phyloP scores from a whole-genome alignment of 1,140 invertebrate species.

The Phymorhynchus buccinoides region DNA sequence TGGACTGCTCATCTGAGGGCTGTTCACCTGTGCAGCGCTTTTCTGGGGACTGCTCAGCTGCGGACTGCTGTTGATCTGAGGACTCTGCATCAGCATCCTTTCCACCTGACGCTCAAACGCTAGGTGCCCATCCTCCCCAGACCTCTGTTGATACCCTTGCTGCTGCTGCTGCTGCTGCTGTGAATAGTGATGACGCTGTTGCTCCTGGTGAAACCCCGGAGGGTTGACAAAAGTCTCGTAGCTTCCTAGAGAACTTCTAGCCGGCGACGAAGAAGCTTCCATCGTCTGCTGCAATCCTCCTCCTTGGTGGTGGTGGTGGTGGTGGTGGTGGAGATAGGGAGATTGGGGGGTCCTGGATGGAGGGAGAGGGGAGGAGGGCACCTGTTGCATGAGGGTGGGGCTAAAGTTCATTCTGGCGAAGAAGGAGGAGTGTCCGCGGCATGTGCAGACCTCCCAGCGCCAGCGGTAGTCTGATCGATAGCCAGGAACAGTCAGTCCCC shows the following conservation, averaged over 20 bases:
- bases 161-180: conserved; percentile 2
- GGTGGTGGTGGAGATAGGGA: no score
- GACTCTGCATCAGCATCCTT: neutral
- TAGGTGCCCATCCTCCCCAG: neutral
- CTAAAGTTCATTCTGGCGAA: neutral
- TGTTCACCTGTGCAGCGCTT: no score
- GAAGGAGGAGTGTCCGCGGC: neutral
- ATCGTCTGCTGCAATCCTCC: neutral
- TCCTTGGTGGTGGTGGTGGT: no score
- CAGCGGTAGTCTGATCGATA: neutral
- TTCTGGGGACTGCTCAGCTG: neutral
- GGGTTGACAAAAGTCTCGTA: neutral
- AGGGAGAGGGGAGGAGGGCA: neutral
- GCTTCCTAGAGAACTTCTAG: neutral
- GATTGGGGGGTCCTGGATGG: neutral
- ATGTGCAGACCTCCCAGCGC: no score
- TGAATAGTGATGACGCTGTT: neutral
- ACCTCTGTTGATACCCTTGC: no score
- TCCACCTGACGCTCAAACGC: neutral
- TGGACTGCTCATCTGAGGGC: neutral
- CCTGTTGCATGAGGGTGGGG: conserved; percentile 3
- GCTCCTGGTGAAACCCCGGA: neutral
- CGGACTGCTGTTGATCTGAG: no score
- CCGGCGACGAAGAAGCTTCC: neutral
- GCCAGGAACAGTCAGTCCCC: no score